Evolutionary conservation across 1,140 invertebrate species (phyloP), one percentile per base, ranked within the genome.

Genomic region (Drosophila pachea): DNA sequence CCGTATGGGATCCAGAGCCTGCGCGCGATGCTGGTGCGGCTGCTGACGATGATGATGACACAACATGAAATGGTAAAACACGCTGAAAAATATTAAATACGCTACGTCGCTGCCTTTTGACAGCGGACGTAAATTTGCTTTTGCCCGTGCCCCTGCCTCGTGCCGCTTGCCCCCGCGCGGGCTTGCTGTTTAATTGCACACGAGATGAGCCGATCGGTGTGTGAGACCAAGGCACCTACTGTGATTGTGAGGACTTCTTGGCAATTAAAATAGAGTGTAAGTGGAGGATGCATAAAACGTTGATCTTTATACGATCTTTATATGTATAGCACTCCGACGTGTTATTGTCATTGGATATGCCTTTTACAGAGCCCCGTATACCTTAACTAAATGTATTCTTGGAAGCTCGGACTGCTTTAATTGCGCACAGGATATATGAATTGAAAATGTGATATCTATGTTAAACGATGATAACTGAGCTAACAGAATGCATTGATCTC

Each of bases 21-120:
- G 49, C 45, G 47, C 48, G 22, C 43, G 64, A 7, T 14, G n/a
- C 43, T 29, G 54, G 12, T 7, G 42, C 48, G 42, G 45, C 9
- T 45, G 38, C 53, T 73, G 83, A 74, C 68, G 76, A 81, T 87
- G 84, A 87, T 83, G 84, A 87, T 87, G 84, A 87, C 84, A 87
- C 84, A 87, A 87, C 84, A 87, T 87, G 84, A 87, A 87, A 87
- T 84, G 84, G 84, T 87, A 87, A 87, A 87, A 81, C 76, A 87
- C 84, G 84, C 78, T 84, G 76, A 87, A 87, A 87, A 87, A 87
- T 87, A 87, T 87, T 87, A 87, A 87, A 87, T 87, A 87, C 84
- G 84, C 84, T 78, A 77, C 76, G 79, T 81, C 76, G 84, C 78
- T 84, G 84, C 74, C 84, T 87, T 83, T 78, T 88, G 86, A 88